Conservation (phyloP, 2,888 invertebrate species). For the Acleris sparsana region DNA sequence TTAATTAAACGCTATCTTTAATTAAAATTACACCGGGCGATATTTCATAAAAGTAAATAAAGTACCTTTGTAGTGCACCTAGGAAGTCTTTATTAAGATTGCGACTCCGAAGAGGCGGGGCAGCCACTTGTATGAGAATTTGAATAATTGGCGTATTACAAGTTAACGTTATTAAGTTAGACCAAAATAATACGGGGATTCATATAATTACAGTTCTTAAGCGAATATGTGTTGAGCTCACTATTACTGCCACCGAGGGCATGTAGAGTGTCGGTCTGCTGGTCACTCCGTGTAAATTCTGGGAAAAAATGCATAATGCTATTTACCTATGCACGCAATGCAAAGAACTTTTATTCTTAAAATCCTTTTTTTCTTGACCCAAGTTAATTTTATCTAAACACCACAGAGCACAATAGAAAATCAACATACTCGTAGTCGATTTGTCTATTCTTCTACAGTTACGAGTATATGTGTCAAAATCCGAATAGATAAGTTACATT, state of each 20-base stretch:
- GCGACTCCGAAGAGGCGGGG: slow-evolving; percentile 78
- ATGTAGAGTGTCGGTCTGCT: not conserved
- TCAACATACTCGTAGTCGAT: too few relatives aligned
- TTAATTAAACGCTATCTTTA: slow-evolving; percentile 78
- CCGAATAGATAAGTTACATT: too few relatives aligned
- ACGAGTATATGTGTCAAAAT: too few relatives aligned
- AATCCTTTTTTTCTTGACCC: not conserved
- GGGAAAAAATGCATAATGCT: not conserved
- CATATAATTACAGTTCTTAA: slow-evolving; percentile 51
- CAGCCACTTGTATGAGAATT: slow-evolving; percentile 71
- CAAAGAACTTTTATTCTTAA: not conserved
- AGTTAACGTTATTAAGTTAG: slow-evolving; percentile 62
- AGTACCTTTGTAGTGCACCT: slow-evolving; percentile 67
- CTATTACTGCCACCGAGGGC: slow-evolving; percentile 11
- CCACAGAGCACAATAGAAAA: too few relatives aligned
- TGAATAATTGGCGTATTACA: slow-evolving; percentile 76
- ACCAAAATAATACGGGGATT: slow-evolving; percentile 57
- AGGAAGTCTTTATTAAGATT: slow-evolving; percentile 83
- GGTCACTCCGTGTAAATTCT: slow-evolving; percentile 1
- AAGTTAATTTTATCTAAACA: too few relatives aligned
- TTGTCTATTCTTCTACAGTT: too few relatives aligned
- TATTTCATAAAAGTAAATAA: slow-evolving; percentile 69
- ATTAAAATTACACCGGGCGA: slow-evolving; percentile 69
- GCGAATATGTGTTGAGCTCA: slow-evolving; percentile 39
- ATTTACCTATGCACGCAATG: not conserved